phyloP scores from a whole-genome alignment of 2,797 vertebrate species.

The Bradypodion ventrale region DNA sequence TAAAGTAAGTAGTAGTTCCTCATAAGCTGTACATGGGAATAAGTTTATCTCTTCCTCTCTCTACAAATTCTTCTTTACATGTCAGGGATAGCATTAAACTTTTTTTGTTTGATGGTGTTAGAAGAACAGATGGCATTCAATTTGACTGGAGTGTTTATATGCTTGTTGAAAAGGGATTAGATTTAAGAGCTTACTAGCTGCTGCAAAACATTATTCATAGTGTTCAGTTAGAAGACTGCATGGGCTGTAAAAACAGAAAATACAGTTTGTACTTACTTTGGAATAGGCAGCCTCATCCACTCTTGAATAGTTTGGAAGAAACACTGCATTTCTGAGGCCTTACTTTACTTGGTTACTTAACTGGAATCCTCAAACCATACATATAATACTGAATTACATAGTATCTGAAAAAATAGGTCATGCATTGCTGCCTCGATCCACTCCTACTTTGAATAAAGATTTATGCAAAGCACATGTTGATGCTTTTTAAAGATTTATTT shows the following conservation, averaged over 20 bases:
- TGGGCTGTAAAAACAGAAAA: slow-evolving; percentile 8
- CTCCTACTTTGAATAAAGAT: too few relatives aligned
- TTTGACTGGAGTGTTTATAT: slow-evolving; percentile 18
- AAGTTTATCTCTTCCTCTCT: background rate
- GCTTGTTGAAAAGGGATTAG: slow-evolving; percentile 7
- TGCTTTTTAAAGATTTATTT: too few relatives aligned
- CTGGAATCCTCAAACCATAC: background rate
- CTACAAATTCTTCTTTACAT: background rate
- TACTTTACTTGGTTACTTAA: background rate
- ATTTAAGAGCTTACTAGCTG: background rate
- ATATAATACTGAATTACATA: background rate
- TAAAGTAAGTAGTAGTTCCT: background rate
- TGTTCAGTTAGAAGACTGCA: slow-evolving; percentile 11
- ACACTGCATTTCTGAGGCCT: background rate
- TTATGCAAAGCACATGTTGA: too few relatives aligned
- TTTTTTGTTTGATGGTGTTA: background rate
- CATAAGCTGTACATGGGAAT: background rate
- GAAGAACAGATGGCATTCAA: slow-evolving; percentile 21
- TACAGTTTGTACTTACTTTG: slow-evolving; percentile 1
- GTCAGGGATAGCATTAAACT: slow-evolving; percentile 28
- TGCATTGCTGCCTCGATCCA: too few relatives aligned
- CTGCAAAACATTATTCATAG: background rate
- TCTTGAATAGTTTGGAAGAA: background rate
- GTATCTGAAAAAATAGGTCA: background rate
- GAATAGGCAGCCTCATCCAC: background rate